These are phyloP conservation scores for Peucedramus taeniatus DNA, from an alignment of 2,113 vertebrate genomes.

Conservation along the genomic window DNA sequence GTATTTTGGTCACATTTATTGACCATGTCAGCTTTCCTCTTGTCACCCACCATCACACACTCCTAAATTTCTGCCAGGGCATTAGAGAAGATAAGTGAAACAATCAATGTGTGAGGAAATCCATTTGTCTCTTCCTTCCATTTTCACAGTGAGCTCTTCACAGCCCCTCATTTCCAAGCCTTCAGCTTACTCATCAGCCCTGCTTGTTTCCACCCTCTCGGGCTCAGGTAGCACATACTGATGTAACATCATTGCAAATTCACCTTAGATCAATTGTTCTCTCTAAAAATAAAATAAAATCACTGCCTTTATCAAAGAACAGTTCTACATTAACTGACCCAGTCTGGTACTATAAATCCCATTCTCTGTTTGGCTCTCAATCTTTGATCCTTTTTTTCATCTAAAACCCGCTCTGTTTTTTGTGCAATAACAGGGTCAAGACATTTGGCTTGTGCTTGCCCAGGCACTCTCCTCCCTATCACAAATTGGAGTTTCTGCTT, in stretches of 20 bases:
- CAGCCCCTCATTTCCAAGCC: background rate
- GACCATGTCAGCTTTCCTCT: background rate
- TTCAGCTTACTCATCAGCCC: background rate
- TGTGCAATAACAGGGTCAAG: background rate
- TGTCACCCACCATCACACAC: background rate
- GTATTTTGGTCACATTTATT: background rate
- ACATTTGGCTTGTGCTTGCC: background rate
- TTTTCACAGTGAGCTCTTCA: background rate
- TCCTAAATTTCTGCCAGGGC: background rate
- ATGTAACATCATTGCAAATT: background rate
- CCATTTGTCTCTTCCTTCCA: background rate
- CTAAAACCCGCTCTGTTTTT: background rate
- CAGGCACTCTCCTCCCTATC: background rate
- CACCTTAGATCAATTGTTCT: conserved; percentile 27
- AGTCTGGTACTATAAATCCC: background rate
- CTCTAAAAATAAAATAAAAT: conserved; percentile 32
- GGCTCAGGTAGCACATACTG: background rate
- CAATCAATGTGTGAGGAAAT: background rate
- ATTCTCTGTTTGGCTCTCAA: background rate
- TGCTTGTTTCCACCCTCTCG: background rate
- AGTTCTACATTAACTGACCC: background rate
- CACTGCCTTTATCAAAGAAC: background rate
- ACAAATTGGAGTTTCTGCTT: background rate
- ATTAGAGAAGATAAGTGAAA: background rate
- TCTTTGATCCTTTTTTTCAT: conserved; percentile 1